Evolutionary conservation across 2,888 invertebrate species (phyloP).

Genomic region (Himalopsyche anomala): DNA sequence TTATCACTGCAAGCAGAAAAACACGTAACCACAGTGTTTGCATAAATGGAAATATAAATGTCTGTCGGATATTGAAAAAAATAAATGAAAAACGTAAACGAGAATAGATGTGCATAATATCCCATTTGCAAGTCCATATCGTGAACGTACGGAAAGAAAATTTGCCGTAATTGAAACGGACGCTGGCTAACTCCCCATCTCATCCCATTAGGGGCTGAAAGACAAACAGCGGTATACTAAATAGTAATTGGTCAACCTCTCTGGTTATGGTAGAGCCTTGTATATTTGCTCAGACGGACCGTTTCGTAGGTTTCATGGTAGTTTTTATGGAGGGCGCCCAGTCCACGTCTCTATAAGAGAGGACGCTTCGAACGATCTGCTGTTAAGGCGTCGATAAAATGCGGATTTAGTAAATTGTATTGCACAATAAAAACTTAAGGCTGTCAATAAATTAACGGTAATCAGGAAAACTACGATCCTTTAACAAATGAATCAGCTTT

Average conservation of each 20-base stretch:
- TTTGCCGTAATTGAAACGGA: slow-evolving; percentile 38
- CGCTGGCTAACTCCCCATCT: slow-evolving; percentile 16
- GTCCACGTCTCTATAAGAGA: neutral
- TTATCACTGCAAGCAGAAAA: neutral
- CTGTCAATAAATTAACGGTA: slow-evolving; percentile 35
- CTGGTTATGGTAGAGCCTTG: slow-evolving; percentile 29
- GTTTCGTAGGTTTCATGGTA: slow-evolving; percentile 31
- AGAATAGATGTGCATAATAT: slow-evolving; percentile 35
- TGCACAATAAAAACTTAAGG: slow-evolving; percentile 24
- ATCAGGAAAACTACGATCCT: slow-evolving; percentile 7
- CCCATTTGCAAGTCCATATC: slow-evolving; percentile 42
- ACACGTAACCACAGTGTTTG: neutral
- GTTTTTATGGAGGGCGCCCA: slow-evolving; percentile 8
- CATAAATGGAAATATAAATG: slow-evolving; percentile 43
- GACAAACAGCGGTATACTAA: slow-evolving; percentile 43
- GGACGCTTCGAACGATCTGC: neutral
- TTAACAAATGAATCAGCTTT: neutral
- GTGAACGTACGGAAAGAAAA: slow-evolving; percentile 38
- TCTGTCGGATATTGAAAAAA: slow-evolving; percentile 32
- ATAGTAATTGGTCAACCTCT: slow-evolving; percentile 42
- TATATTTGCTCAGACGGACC: slow-evolving; percentile 40
- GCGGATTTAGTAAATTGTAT: slow-evolving; percentile 34
- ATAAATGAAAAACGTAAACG: slow-evolving; percentile 42
- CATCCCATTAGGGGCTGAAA: slow-evolving; percentile 40
- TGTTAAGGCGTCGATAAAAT: slow-evolving; percentile 19